These are phyloP conservation scores for Erinaceus europaeus DNA, from an alignment of 2,113 vertebrate genomes.

Conservation along the genomic window DNA sequence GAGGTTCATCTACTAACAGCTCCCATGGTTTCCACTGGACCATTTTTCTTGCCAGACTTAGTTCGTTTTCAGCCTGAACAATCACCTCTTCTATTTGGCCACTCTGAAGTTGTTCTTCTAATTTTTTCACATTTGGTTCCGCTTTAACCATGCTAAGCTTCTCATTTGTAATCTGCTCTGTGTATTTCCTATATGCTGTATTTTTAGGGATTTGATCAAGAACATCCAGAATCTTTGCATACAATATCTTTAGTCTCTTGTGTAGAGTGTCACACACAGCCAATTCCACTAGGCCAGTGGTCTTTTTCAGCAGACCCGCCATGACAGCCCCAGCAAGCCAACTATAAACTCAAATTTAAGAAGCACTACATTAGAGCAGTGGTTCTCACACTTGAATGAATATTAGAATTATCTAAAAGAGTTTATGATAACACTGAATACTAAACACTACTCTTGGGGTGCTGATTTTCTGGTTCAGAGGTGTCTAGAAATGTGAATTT, in stretches of 20 bases:
- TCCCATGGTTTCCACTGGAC: slow-evolving; percentile 95
- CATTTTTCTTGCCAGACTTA: slow-evolving; percentile 94
- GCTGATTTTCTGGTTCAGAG: neutral
- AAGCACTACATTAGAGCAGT: no score
- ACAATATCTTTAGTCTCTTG: slow-evolving; percentile 91
- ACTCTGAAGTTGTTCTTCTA: slow-evolving; percentile 90
- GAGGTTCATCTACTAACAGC: slow-evolving; percentile 92
- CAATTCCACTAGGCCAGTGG: slow-evolving; percentile 93
- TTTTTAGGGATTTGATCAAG: slow-evolving; percentile 90
- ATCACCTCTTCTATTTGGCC: slow-evolving; percentile 97
- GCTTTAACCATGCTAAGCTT: slow-evolving; percentile 83
- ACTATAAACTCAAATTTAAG: neutral
- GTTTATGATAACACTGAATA: neutral
- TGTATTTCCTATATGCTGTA: slow-evolving; percentile 95
- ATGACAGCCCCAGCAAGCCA: slow-evolving; percentile 44
- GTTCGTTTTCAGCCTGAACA: slow-evolving; percentile 93
- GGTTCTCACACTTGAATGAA: neutral
- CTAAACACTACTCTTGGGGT: neutral
- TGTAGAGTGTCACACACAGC: slow-evolving; percentile 90
- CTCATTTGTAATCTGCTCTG: slow-evolving; percentile 90
- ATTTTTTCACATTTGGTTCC: slow-evolving; percentile 87
- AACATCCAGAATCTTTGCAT: slow-evolving; percentile 90
- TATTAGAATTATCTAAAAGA: neutral
- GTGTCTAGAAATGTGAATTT: neutral
- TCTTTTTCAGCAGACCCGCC: slow-evolving; percentile 86